Percentiles rank a stretch among this genome's conserved stretches.
phyloP scores from a whole-genome alignment of 2,888 invertebrate genomes.

The Nemotelus nigrinus region DNA sequence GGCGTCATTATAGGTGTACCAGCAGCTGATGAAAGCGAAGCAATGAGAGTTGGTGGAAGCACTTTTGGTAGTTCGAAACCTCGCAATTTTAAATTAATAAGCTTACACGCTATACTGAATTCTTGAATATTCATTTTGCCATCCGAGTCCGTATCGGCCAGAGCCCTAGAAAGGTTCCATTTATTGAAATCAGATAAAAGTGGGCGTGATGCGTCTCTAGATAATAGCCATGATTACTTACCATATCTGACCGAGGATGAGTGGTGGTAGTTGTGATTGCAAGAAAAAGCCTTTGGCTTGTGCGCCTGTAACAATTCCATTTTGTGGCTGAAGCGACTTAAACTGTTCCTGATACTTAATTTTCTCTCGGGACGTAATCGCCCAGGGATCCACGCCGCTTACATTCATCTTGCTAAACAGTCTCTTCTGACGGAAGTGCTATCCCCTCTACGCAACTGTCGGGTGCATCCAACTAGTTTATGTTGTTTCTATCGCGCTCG shows the following conservation, averaged over 20 bases:
- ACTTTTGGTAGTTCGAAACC: slow-evolving; percentile 90
- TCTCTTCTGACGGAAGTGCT: slow-evolving; percentile 9
- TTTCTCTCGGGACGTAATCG: slow-evolving; percentile 86
- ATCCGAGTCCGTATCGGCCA: slow-evolving; percentile 96
- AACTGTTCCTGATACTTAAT: slow-evolving; percentile 93
- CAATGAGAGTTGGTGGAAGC: slow-evolving; percentile 80
- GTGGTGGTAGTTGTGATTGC: slow-evolving; percentile 89
- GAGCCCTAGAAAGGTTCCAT: slow-evolving; percentile 69
- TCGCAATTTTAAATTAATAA: slow-evolving; percentile 91
- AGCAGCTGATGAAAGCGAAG: slow-evolving; percentile 72
- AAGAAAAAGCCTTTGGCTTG: slow-evolving; percentile 94
- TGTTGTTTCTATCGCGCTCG: not conserved
- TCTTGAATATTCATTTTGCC: slow-evolving; percentile 96
- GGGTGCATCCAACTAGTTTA: slow-evolving; percentile 14
- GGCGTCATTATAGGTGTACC: slow-evolving; percentile 61
- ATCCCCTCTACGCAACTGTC: slow-evolving; percentile 21
- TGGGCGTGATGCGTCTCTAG: not conserved
- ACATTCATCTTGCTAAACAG: slow-evolving; percentile 58
- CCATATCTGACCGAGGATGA: slow-evolving; percentile 95
- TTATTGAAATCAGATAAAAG: slow-evolving; percentile 18
- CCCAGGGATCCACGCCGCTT: slow-evolving; percentile 81
- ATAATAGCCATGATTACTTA: slow-evolving; percentile 62
- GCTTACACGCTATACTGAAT: slow-evolving; percentile 97
- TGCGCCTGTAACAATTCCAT: slow-evolving; percentile 89
- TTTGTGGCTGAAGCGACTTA: slow-evolving; percentile 83